Evolutionary conservation across 2,888 invertebrate genomes (phyloP), one percentile per base, ranked within the genome.

Genomic region (Calameuta pallipes): DNA sequence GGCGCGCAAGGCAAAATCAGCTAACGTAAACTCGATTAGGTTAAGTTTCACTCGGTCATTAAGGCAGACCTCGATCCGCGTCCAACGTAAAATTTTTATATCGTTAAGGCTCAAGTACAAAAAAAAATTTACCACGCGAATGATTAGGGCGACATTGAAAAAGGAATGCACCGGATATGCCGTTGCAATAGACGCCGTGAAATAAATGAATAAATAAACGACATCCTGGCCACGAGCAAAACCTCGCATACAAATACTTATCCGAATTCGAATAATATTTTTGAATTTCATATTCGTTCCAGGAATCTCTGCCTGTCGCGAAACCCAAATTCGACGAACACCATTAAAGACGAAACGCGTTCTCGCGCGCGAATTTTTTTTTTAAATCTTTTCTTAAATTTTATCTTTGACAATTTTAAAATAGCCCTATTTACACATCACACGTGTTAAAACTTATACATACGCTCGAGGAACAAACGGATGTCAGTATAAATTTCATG

Each of bases 171-270:
- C 31, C 71, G 71, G 71, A 71, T 71, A 71, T 56, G 56, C 71
- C 31, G 15, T 30, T 71, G 71, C 71, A 71, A 15, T 30, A 4
- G 71, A 33, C 33, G 33, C 31, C 33, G 9, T 9, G 33, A 31
- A 71, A 71, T 71, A 71, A 71, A 71, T 31, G 71, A 71, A 71
- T 71, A 71, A 71, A 71, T 71, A 71, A 71, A 71, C 71, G 71
- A 34, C 71, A 33, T 71, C 71, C 71, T 71, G 71, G 31, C 71
- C 33, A 12, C 31, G 71, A 34, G 71, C 71, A 3, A 31, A 33
- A 56, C 9, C 23, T 56, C 56, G 23, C 56, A 56, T 56, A 56
- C 56, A 56, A 56, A 56, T 56, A 56, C 56, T 56, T 23, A 23
- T 23, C 56, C 56, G 6, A 15, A 9, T 56, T 56, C 9, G 9